phyloP scores from a whole-genome alignment of 2,797 vertebrate species.

The Manis crassicaudata region DNA sequence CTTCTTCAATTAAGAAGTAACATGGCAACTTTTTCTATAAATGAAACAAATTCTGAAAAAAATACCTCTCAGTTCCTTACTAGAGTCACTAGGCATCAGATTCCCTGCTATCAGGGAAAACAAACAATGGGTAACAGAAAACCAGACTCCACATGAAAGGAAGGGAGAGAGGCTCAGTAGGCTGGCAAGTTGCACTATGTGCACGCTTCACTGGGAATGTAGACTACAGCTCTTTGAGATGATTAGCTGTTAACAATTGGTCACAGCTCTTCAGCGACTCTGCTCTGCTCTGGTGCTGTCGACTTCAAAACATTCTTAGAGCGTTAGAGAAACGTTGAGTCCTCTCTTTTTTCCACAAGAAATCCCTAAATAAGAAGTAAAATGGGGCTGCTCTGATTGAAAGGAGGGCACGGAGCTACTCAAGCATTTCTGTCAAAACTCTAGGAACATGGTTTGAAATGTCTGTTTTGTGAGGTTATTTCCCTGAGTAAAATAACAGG shows the following conservation, averaged over 20 bases:
- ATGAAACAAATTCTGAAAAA: neutral
- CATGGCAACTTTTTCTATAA: neutral
- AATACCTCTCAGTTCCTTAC: neutral
- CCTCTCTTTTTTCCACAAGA: constrained; percentile 22
- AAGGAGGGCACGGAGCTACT: neutral
- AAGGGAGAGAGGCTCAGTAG: neutral
- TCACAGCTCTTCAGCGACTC: constrained; percentile 2
- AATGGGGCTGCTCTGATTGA: neutral
- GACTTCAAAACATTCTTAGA: constrained; percentile 50
- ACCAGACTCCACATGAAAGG: neutral
- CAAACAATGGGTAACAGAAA: neutral
- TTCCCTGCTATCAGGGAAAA: neutral
- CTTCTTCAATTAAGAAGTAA: constrained; percentile 16
- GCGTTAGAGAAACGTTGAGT: constrained; percentile 22
- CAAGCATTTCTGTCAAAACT: neutral
- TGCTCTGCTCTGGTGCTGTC: neutral
- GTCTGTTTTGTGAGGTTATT: neutral
- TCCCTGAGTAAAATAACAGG: neutral
- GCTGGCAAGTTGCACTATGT: neutral
- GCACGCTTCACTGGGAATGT: neutral
- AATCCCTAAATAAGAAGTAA: constrained; percentile 26
- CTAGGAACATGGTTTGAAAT: neutral
- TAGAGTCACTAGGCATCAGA: neutral
- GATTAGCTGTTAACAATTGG: constrained; percentile 14
- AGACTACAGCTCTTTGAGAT: neutral